These are phyloP conservation scores for Candoia aspera DNA, from an alignment of 2,113 vertebrate genomes.

Conservation along the genomic window DNA sequence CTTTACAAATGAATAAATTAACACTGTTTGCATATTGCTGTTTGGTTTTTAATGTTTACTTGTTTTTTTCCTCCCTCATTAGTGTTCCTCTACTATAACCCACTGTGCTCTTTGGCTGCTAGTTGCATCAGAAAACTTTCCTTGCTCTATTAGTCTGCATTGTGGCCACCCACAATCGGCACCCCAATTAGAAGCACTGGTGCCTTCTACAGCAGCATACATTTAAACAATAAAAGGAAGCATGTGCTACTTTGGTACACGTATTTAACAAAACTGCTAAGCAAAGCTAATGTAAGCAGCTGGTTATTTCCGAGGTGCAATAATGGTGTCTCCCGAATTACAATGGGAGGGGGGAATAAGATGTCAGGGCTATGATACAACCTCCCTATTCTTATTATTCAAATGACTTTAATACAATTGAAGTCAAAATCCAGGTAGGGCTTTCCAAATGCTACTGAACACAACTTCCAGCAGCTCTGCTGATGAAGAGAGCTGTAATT, in stretches of 20 bases:
- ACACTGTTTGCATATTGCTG: not conserved
- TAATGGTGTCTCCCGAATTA: not conserved
- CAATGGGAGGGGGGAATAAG: not conserved
- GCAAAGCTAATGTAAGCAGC: not conserved
- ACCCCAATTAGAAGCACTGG: not conserved
- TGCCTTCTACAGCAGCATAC: not conserved
- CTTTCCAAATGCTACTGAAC: not conserved
- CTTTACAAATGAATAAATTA: conserved; percentile 13
- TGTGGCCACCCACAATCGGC: not conserved
- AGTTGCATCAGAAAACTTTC: not conserved
- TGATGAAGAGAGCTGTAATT: not conserved
- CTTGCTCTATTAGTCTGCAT: not conserved
- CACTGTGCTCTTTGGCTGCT: not conserved
- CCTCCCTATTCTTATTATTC: not conserved
- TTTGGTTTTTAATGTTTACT: not conserved
- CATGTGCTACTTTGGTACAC: not conserved
- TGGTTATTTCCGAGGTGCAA: not conserved
- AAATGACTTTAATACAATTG: not conserved
- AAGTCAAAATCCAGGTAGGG: not conserved
- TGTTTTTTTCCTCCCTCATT: not conserved
- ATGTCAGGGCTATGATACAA: not conserved
- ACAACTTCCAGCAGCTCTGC: not conserved
- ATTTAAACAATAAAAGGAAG: not conserved
- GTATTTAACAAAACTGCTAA: not conserved
- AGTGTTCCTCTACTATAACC: not conserved